Evolutionary conservation across 64 coral and sea anemone species (phyloP).

Genomic region (Montipora efflorescens): DNA sequence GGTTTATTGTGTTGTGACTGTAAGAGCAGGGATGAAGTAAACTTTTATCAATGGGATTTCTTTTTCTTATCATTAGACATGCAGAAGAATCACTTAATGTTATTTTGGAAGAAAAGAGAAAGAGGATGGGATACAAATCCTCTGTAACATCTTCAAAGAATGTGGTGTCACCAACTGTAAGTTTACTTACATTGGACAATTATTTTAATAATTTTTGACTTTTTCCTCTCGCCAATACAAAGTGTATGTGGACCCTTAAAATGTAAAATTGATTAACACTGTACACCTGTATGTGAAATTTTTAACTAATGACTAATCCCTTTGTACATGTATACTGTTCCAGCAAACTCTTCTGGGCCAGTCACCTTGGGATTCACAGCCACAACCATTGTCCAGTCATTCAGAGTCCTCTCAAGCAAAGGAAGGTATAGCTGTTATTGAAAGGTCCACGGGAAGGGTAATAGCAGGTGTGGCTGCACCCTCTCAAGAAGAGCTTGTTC

Average conservation of each 20-base stretch:
- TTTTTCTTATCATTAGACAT: slow-evolving; percentile 44
- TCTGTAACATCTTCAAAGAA: slow-evolving; percentile 35
- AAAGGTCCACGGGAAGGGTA: slow-evolving; percentile 87
- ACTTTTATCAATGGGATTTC: not conserved
- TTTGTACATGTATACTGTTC: not conserved
- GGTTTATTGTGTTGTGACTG: too few species aligned
- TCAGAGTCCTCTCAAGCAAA: slow-evolving; percentile 51
- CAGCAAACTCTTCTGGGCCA: slow-evolving; percentile 65
- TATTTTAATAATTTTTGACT: too few species aligned
- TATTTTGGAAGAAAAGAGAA: slow-evolving; percentile 73
- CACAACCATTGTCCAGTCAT: not conserved
- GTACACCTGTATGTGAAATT: too few species aligned
- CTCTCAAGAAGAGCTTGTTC: slow-evolving; percentile 69
- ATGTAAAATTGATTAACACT: too few species aligned
- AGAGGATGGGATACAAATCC: slow-evolving; percentile 40
- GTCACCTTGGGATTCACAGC: slow-evolving; percentile 56
- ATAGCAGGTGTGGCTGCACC: slow-evolving; percentile 96
- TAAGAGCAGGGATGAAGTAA: not conserved
- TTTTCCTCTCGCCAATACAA: too few species aligned
- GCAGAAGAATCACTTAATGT: slow-evolving; percentile 75
- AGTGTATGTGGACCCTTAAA: too few species aligned
- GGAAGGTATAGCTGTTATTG: slow-evolving; percentile 91
- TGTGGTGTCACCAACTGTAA: slow-evolving; percentile 73
- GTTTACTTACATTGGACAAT: not conserved
- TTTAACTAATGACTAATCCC: too few species aligned